Percentiles rank a stretch among this genome's conserved stretches.
Conservation (phyloP, 1,140 invertebrate species). For the Bombus soroeensis region DNA sequence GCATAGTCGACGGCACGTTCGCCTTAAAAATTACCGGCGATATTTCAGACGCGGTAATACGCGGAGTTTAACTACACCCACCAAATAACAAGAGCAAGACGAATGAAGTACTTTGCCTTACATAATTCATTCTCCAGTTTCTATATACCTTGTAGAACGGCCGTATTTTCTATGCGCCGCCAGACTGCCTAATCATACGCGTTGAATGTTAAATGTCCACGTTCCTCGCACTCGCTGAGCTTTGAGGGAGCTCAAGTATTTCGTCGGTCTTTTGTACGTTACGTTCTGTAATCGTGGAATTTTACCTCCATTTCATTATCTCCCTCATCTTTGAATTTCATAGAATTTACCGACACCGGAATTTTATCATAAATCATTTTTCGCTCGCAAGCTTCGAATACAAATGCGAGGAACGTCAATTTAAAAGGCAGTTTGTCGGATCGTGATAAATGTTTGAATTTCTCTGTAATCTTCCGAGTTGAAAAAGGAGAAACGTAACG, state of each 20-base stretch:
- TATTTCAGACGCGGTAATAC: conserved; percentile 75
- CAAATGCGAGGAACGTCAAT: not conserved
- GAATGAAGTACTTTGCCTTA: conserved; percentile 78
- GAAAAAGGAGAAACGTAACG: not conserved
- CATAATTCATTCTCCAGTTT: conserved; percentile 75
- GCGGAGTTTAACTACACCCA: conserved; percentile 75
- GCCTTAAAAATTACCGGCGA: conserved; percentile 73
- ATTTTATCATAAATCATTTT: conserved; percentile 42
- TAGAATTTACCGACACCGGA: conserved; percentile 32
- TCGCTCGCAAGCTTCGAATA: not conserved
- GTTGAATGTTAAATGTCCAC: conserved; percentile 71
- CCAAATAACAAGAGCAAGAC: conserved; percentile 78
- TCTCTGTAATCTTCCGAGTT: not conserved
- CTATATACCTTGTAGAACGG: conserved; percentile 46
- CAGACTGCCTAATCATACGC: conserved; percentile 72
- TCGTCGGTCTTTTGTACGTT: conserved; percentile 38
- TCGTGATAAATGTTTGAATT: conserved; percentile 11
- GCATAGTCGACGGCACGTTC: conserved; percentile 65
- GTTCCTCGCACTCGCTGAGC: conserved; percentile 16
- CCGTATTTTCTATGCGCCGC: conserved; percentile 61
- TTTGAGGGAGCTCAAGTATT: conserved; percentile 19
- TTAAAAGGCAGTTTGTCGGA: not conserved
- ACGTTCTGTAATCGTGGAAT: conserved; percentile 38
- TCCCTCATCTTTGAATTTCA: conserved; percentile 7
- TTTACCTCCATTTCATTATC: conserved; percentile 23